Evolutionary conservation across 2,888 invertebrate genomes (phyloP).

Genomic region (Zhuqinia jingwanae): DNA sequence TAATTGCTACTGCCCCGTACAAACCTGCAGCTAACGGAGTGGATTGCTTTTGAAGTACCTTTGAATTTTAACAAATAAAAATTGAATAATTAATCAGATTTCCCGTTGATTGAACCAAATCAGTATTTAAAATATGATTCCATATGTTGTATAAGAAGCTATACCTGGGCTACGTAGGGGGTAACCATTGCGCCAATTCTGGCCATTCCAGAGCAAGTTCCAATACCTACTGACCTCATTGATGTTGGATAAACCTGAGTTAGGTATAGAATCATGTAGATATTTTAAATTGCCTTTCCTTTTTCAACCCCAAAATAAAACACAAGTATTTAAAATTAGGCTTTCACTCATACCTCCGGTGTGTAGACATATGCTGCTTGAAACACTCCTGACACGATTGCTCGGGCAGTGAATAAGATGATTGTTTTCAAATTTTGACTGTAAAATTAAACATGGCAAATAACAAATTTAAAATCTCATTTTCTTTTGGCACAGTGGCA

Average conservation of each 20-base stretch:
- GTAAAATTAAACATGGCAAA: slow-evolving; percentile 80
- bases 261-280: too few species aligned
- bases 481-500: not conserved
- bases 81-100: not conserved
- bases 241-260: slow-evolving; percentile 77
- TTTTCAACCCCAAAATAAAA: too few species aligned
- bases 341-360: slow-evolving; percentile 85
- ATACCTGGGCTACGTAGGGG: slow-evolving; percentile 95
- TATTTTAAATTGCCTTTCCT: too few species aligned
- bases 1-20: slow-evolving; percentile 88
- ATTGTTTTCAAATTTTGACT: slow-evolving; percentile 90
- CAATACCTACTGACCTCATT: slow-evolving; percentile 90
- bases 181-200: slow-evolving; percentile 96
- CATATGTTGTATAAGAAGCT: too few species aligned
- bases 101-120: not conserved
- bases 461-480: too few species aligned
- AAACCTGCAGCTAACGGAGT: slow-evolving; percentile 85
- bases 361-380: slow-evolving; percentile 98
- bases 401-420: slow-evolving; percentile 92
- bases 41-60: slow-evolving; percentile 89
- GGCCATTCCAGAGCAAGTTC: slow-evolving; percentile 94
- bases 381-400: slow-evolving; percentile 95
- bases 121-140: too few species aligned
- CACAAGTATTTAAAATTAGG: slow-evolving; percentile 50
- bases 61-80: slow-evolving; percentile 64